Conservation (phyloP, 1,140 invertebrate genomes). For the Drosophila micromelanica region DNA sequence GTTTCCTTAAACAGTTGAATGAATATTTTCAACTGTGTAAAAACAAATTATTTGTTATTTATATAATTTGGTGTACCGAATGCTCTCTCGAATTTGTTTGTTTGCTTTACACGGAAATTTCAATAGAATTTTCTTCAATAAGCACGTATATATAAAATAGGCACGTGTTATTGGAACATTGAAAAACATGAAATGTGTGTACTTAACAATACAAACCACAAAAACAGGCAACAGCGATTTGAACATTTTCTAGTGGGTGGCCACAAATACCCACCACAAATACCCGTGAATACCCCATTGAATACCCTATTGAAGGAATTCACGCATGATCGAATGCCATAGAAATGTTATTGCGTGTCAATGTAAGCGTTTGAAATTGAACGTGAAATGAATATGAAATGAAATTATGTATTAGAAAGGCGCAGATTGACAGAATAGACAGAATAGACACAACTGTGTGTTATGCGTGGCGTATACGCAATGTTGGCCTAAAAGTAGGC, state of each 20-base stretch:
- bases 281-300: neutral
- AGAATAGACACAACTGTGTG: slow-evolving; percentile 9
- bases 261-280: neutral
- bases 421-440: slow-evolving; percentile 11
- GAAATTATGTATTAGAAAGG: slow-evolving; percentile 36
- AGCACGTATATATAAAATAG: neutral
- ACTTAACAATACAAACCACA: neutral
- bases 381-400: slow-evolving; percentile 60
- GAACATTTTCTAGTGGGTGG: neutral
- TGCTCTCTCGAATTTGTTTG: too few species aligned
- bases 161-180: neutral
- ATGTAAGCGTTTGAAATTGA: slow-evolving; percentile 41
- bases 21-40: neutral
- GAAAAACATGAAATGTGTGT: slow-evolving; percentile 3
- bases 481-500: slow-evolving; percentile 66
- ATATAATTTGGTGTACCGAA: neutral
- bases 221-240: neutral
- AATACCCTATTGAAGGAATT: slow-evolving; percentile 30
- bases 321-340: slow-evolving; percentile 46
- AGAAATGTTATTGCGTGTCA: slow-evolving; percentile 64
- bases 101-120: neutral
- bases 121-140: neutral
- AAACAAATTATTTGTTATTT: neutral
- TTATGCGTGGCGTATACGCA: slow-evolving; percentile 61
- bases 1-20: too few species aligned